phyloP scores from a whole-genome alignment of 2,113 vertebrate species.

The Dryoscopus gambensis region DNA sequence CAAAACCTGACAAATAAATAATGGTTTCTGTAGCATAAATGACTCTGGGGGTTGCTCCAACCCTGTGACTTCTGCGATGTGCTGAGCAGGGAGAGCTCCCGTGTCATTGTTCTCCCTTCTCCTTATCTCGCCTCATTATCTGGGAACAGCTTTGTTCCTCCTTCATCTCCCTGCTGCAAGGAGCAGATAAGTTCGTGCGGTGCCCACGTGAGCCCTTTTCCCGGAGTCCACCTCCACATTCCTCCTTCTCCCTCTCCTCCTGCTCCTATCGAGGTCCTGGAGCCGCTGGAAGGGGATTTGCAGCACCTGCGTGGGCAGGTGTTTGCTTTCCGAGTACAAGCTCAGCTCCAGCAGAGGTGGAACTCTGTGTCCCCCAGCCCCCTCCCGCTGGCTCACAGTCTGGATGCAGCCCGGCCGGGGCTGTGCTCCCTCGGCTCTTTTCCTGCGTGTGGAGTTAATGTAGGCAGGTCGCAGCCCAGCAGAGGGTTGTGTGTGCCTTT shows the following conservation, averaged over 20 bases:
- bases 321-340: rapidly evolving
- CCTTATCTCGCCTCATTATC: background rate
- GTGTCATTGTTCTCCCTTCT: background rate
- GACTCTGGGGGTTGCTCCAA: background rate
- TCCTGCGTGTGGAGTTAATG: rapidly evolving
- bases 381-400: rapidly evolving
- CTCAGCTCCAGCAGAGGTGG: background rate
- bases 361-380: background rate
- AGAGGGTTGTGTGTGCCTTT: background rate
- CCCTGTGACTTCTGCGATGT: background rate
- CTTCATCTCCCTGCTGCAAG: background rate
- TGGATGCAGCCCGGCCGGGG: background rate
- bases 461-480: background rate
- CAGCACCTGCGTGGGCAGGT: background rate
- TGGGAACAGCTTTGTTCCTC: background rate
- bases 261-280: background rate
- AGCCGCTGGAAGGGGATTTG: background rate
- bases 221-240: background rate
- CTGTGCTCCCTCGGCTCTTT: background rate
- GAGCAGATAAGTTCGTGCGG: background rate
- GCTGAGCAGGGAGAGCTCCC: background rate
- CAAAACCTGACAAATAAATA: background rate
- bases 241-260: background rate
- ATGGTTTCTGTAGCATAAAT: background rate
- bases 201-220: background rate